These are phyloP conservation scores for Erinaceus europaeus DNA, from an alignment of 2,113 vertebrate species.

Conservation along the genomic window DNA sequence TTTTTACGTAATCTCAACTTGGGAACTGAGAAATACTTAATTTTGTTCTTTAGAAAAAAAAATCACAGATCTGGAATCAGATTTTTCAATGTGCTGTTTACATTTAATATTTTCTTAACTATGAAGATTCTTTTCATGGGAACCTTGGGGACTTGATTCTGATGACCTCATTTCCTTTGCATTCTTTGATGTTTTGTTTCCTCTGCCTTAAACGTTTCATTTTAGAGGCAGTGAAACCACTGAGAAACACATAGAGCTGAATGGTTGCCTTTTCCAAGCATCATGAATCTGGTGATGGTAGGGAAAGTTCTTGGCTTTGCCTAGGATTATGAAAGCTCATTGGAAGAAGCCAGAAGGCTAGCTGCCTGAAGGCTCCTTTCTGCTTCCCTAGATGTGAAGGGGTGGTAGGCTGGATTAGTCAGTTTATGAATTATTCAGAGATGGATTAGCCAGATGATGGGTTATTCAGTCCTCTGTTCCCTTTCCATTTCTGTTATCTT, in stretches of 20 bases:
- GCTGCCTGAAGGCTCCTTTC: slow-evolving; percentile 13
- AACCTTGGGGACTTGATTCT: slow-evolving; percentile 37
- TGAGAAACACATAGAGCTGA: neutral
- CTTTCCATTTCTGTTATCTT: slow-evolving; percentile 40
- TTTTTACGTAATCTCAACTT: neutral
- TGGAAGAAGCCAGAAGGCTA: neutral
- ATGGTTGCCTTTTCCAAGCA: neutral
- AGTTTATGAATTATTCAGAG: slow-evolving; percentile 58
- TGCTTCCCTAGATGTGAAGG: slow-evolving; percentile 22
- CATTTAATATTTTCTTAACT: slow-evolving; percentile 12
- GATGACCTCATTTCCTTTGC: slow-evolving; percentile 45
- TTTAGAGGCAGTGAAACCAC: neutral
- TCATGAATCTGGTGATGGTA: neutral
- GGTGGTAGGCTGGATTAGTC: slow-evolving; percentile 37
- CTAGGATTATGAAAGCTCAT: neutral
- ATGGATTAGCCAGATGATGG: slow-evolving; percentile 45
- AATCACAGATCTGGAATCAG: neutral
- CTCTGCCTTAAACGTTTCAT: slow-evolving; percentile 29
- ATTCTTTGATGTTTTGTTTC: slow-evolving; percentile 51
- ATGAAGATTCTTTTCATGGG: slow-evolving; percentile 49
- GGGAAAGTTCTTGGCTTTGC: slow-evolving; percentile 28
- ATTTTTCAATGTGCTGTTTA: slow-evolving; percentile 12
- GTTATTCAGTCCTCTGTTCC: slow-evolving; percentile 38
- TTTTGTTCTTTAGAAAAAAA: slow-evolving; percentile 31
- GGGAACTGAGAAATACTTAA: neutral